Evolutionary conservation across 2,113 vertebrate genomes (phyloP).

Genomic region (Entomyzon cyanotis): DNA sequence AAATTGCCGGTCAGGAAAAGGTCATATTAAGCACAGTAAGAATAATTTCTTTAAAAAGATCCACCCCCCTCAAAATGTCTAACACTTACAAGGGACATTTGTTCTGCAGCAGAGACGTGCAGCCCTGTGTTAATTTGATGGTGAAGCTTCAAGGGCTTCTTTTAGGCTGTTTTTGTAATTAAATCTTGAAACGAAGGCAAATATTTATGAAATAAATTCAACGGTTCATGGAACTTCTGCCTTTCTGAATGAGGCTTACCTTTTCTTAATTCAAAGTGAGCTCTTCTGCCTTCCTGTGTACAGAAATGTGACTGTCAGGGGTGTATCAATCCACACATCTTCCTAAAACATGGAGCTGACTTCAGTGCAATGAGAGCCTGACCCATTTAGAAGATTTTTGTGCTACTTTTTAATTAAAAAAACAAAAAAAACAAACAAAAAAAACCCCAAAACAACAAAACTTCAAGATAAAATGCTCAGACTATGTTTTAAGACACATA

Average conservation of each 20-base stretch:
- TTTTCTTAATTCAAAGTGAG: neutral
- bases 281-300: neutral
- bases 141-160: neutral
- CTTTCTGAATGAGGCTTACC: neutral
- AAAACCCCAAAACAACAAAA: neutral
- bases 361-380: neutral
- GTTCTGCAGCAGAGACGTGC: neutral
- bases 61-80: neutral
- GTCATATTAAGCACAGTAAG: neutral
- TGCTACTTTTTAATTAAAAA: neutral
- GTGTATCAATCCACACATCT: neutral
- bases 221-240: neutral
- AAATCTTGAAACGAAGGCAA: neutral
- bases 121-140: neutral
- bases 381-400: neutral
- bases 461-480: constrained; percentile 27
- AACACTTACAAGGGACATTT: neutral
- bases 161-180: neutral
- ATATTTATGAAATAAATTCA: neutral
- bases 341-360: neutral
- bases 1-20: neutral
- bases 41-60: neutral
- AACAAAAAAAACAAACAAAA: neutral
- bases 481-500: constrained; percentile 22
- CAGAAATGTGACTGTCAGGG: neutral